These are phyloP conservation scores for Mactromeris polynyma DNA, from an alignment of 2,888 invertebrate genomes.

Conservation along the genomic window DNA sequence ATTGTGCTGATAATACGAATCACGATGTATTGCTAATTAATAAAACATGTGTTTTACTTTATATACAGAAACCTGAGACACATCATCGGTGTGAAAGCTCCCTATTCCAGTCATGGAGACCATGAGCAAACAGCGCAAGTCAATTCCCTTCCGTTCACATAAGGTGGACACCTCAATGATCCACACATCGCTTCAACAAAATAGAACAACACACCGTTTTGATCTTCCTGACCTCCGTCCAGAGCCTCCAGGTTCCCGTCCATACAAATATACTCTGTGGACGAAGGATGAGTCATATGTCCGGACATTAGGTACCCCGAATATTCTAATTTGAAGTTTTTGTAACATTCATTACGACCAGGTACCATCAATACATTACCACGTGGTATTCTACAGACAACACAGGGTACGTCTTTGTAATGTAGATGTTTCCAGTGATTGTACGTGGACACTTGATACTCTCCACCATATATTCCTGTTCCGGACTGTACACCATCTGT, in stretches of 20 bases:
- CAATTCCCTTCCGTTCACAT: conserved; percentile 5
- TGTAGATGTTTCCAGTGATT: not conserved
- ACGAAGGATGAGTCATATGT: not conserved
- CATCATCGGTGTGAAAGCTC: too few species aligned
- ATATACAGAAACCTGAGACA: too few species aligned
- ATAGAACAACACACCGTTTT: not conserved
- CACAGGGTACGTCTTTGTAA: conserved; percentile 25
- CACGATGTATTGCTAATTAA: too few species aligned
- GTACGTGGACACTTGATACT: not conserved
- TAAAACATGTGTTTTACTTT: too few species aligned
- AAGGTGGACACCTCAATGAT: conserved; percentile 19
- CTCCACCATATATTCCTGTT: not conserved
- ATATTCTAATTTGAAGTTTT: conserved; percentile 15
- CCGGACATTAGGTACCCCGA: conserved; percentile 30
- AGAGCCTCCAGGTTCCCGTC: conserved; percentile 11
- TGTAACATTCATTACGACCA: conserved; percentile 27
- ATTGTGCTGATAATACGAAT: too few species aligned
- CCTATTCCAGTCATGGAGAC: too few species aligned
- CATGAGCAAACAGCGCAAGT: conserved; percentile 32
- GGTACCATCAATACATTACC: conserved; percentile 32
- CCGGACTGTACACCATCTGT: not conserved
- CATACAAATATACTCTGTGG: conserved; percentile 18
- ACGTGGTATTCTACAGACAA: conserved; percentile 16
- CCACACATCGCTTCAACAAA: conserved; percentile 26
- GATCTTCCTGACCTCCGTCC: not conserved